Evolutionary conservation across 2,888 invertebrate species (phyloP).

Genomic region (Ormyrus nitidulus): DNA sequence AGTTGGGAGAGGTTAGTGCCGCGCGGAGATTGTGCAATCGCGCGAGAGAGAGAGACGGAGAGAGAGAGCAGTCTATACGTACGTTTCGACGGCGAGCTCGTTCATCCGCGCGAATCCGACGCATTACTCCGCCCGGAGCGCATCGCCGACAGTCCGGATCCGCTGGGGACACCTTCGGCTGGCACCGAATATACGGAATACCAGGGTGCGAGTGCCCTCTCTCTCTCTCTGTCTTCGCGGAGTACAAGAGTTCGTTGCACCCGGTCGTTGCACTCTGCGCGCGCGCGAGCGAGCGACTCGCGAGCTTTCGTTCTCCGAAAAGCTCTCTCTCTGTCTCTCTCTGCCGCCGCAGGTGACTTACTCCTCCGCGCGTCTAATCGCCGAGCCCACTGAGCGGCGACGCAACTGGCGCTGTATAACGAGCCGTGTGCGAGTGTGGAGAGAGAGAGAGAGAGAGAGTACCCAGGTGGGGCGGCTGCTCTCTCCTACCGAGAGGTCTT

Average conservation of each 20-base stretch:
- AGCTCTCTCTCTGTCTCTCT: background rate
- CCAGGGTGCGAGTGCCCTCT: too few relatives aligned
- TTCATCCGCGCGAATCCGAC: too few relatives aligned
- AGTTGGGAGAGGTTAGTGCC: background rate
- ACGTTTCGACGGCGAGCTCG: too few relatives aligned
- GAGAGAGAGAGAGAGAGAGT: background rate
- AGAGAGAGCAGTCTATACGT: conserved; percentile 32
- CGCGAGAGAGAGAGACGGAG: conserved; percentile 41
- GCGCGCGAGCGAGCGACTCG: conserved; percentile 18
- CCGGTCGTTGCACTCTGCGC: conserved; percentile 66
- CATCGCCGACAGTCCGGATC: too few relatives aligned
- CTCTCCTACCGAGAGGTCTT: conserved; percentile 13
- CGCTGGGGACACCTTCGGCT: too few relatives aligned
- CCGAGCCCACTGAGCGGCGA: background rate
- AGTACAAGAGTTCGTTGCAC: conserved; percentile 69
- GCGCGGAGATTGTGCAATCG: background rate
- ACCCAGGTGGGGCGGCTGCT: too few relatives aligned
- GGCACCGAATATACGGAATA: too few relatives aligned
- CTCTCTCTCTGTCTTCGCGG: too few relatives aligned
- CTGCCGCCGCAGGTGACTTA: too few relatives aligned
- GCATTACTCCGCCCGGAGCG: too few relatives aligned
- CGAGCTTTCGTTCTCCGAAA: background rate
- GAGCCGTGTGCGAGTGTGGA: background rate
- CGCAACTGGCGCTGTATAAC: too few relatives aligned
- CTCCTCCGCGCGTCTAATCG: too few relatives aligned